Percentiles rank a stretch among this genome's conserved stretches.
Conservation (phyloP, 2,797 vertebrate species). For the Tiaroga cobitis region DNA sequence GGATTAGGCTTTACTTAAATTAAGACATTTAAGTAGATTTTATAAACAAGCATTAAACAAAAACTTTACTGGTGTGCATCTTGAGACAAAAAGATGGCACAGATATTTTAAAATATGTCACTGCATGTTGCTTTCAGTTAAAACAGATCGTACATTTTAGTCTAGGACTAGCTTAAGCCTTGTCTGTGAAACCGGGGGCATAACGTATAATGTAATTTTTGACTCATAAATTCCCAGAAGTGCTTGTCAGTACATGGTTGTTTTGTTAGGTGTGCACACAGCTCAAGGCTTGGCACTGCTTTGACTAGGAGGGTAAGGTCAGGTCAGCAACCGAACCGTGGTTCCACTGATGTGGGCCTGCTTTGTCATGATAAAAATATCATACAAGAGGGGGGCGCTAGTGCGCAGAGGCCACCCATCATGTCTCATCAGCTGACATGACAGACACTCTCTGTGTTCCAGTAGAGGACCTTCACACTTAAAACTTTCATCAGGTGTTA, state of each 20-base stretch:
- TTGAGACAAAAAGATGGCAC: no score
- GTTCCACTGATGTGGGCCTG: conserved; percentile 53
- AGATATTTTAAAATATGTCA: no score
- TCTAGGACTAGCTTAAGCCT: no score
- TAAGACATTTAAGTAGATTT: no score
- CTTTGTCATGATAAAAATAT: conserved; percentile 37
- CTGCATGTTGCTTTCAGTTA: no score
- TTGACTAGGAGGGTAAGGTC: conserved; percentile 66
- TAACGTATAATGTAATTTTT: background rate
- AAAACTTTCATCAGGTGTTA: conserved; percentile 14
- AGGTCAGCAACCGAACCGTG: conserved; percentile 72
- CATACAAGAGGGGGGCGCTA: conserved; percentile 59
- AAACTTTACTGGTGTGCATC: no score
- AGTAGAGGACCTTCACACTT: conserved; percentile 1
- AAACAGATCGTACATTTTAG: no score
- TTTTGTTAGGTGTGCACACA: conserved; percentile 68
- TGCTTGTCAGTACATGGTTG: conserved; percentile 29
- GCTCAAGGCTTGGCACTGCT: conserved; percentile 54
- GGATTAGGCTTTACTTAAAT: no score
- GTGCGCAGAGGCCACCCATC: conserved; percentile 69
- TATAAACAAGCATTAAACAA: no score
- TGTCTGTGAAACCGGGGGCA: no score
- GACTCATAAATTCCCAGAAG: conserved; percentile 10
- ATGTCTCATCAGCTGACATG: conserved; percentile 34
- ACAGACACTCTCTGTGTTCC: conserved; percentile 61